Evolutionary conservation across 1,140 invertebrate genomes (phyloP).

Genomic region (Calliphora vicina): DNA sequence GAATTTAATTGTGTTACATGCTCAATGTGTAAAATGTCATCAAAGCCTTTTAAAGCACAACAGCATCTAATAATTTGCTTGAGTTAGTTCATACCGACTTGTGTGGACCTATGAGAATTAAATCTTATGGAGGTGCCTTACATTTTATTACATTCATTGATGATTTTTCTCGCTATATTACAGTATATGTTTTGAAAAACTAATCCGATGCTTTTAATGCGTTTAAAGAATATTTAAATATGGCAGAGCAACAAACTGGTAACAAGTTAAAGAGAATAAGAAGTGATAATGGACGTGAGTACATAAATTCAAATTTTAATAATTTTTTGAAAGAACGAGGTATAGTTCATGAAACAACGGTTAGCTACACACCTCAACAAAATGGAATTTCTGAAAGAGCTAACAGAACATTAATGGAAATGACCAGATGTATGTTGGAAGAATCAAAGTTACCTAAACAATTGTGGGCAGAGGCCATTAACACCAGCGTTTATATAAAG

Average conservation of each 20-base stretch:
- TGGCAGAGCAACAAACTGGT: not conserved
- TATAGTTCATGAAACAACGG: constrained; percentile 54
- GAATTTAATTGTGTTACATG: not conserved
- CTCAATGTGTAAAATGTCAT: not conserved
- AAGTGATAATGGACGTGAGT: not conserved
- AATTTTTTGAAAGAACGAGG: constrained; percentile 40
- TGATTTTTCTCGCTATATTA: not conserved
- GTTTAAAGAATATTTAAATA: not conserved
- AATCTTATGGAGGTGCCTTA: not conserved
- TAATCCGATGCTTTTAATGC: not conserved
- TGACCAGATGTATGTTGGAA: constrained; percentile 50
- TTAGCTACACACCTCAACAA: not conserved
- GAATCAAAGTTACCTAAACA: constrained; percentile 51
- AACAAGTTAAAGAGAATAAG: not conserved
- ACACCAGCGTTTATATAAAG: constrained; percentile 58
- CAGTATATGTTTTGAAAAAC: not conserved
- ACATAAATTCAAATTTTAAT: not conserved
- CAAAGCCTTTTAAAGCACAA: not conserved
- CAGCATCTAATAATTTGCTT: not conserved
- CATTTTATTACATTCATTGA: not conserved
- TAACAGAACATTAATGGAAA: constrained; percentile 44
- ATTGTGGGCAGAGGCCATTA: constrained; percentile 64
- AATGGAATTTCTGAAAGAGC: constrained; percentile 46
- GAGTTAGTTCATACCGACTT: not conserved
- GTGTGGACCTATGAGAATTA: not conserved